phyloP scores from a whole-genome alignment of 2,888 invertebrate genomes.

The Gibbula magus region DNA sequence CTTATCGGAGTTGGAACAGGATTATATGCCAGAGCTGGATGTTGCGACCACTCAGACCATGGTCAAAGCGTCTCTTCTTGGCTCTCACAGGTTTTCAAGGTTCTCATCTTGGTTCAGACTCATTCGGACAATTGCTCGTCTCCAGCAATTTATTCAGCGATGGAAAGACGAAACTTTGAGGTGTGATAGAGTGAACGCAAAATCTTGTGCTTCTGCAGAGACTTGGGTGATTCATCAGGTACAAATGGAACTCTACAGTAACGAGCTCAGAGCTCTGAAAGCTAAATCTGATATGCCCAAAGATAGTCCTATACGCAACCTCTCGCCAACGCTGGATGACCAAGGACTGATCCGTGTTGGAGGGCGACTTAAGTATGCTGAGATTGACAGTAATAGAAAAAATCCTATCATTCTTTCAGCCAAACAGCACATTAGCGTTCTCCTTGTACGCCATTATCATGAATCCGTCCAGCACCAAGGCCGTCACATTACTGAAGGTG shows the following conservation, averaged over 20 bases:
- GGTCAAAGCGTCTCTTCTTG: neutral
- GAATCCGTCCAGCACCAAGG: slow-evolving; percentile 1
- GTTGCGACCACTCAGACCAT: neutral
- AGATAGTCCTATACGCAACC: slow-evolving; percentile 22
- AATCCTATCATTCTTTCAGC: slow-evolving; percentile 5
- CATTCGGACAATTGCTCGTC: neutral
- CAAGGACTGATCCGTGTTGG: slow-evolving; percentile 38
- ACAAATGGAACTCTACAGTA: neutral
- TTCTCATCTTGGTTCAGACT: slow-evolving; percentile 30
- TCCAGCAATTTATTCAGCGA: slow-evolving; percentile 24
- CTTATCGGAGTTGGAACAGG: neutral
- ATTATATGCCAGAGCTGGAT: neutral
- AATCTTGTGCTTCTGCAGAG: slow-evolving; percentile 1
- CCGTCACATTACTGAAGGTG: slow-evolving; percentile 19
- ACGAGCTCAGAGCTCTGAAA: neutral
- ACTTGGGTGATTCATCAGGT: slow-evolving; percentile 27
- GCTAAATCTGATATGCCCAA: neutral
- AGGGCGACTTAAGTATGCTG: slow-evolving; percentile 27
- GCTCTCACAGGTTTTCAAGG: slow-evolving; percentile 5
- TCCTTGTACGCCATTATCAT: slow-evolving; percentile 5
- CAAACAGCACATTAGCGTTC: neutral
- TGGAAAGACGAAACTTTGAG: neutral
- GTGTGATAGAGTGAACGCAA: neutral
- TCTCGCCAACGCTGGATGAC: slow-evolving; percentile 35
- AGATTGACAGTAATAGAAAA: neutral